Base-by-base conservation (phyloP, 1,140 invertebrate species). In the Fopius arisanus region DNA sequence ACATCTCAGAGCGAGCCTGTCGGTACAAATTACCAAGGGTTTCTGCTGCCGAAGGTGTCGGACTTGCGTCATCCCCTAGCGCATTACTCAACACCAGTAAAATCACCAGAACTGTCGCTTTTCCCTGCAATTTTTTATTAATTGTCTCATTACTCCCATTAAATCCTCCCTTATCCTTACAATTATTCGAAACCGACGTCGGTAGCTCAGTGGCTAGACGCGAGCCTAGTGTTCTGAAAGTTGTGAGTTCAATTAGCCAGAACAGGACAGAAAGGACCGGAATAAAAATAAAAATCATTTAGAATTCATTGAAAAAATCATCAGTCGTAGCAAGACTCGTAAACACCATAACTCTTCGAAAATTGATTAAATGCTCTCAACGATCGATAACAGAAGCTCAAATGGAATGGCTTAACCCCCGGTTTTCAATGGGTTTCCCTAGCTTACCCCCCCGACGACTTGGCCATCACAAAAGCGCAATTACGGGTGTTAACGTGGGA, bases 1-100 rank as follows among this genome's bases (percentile, higher is more conserved):
- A 81, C 33, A 81, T 77, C 21, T 84, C 82, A 7, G 84, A 84
- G 43, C 84, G 79, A 65, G 84, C 84, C 66, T 85, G 84, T 62
- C 84, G 81, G 69, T 81, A 84, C 29, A 85, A 78, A 40, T 78
- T 78, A 33, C 83, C 83, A 28, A 85, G 78, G 7, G 78, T 79
- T 40, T 77, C 75, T 62, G 77, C 75, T 0, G 72, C 73, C n/a
- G 79, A 78, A 12, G 79, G 75, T 28, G 67, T 75, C 31, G 73
- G 65, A 14, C 31, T 77, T 40, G 73, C 63, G 40, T 74, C 75
- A 29, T 77, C 75, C 16, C 65, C 63, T 21, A 66, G 33, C 40
- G 37, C 43, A 19, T 48, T 41, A 28, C 70, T 69, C 28, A 72
- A 40, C 29, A 66, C 14, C 14, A 67, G 29, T n/a, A 59, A 28